phyloP scores from a whole-genome alignment of 2,797 vertebrate species.

The Centroberyx gerrardi region DNA sequence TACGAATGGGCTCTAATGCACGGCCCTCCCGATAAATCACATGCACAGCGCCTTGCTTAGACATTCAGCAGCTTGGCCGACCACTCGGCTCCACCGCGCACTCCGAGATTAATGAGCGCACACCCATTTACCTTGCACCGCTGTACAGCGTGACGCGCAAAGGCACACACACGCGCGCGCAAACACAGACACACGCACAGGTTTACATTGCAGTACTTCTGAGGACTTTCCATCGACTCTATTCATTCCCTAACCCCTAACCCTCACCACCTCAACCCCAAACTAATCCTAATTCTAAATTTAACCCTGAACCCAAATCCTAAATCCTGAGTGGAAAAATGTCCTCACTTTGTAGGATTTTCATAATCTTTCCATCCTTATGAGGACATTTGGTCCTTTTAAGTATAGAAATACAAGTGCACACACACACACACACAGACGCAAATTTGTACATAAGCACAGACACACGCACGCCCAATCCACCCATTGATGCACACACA shows the following conservation, averaged over 20 bases:
- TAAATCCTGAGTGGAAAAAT: constrained; percentile 12
- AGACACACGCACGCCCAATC: not conserved
- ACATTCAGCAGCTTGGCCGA: constrained; percentile 82
- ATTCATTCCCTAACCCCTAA: constrained; percentile 15
- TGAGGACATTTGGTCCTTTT: constrained; percentile 22
- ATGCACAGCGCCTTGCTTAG: constrained; percentile 72
- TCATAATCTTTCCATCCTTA: not conserved
- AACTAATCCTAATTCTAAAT: not conserved
- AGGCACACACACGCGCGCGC: constrained; percentile 48
- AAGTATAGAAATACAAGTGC: too few species aligned
- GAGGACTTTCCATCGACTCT: constrained; percentile 35
- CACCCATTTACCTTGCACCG: constrained; percentile 79
- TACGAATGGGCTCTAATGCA: constrained; percentile 80
- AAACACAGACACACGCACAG: constrained; percentile 11
- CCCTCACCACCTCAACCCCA: too few species aligned
- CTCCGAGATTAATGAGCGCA: constrained; percentile 84
- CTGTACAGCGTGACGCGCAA: constrained; percentile 48
- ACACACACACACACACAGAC: not conserved
- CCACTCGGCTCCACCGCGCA: constrained; percentile 74
- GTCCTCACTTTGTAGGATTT: not conserved
- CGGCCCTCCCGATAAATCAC: constrained; percentile 84
- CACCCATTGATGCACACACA: constrained; percentile 12
- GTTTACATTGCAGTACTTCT: constrained; percentile 26
- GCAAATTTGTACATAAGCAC: constrained; percentile 6
- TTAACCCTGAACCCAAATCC: constrained; percentile 12